phyloP scores from a whole-genome alignment of 2,797 vertebrate genomes.

The Iguana delicatissima region DNA sequence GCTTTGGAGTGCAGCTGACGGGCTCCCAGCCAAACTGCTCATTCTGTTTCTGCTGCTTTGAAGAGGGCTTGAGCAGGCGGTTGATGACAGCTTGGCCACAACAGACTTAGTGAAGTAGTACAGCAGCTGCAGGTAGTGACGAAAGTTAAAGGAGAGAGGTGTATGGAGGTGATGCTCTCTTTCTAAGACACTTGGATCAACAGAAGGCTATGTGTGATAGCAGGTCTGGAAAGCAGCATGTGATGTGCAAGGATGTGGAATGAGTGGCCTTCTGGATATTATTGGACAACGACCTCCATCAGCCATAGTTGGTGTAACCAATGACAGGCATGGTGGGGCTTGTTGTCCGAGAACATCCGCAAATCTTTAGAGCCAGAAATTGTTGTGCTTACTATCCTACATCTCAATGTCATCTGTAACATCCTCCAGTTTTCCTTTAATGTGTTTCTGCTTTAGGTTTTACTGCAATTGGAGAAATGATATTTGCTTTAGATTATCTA shows the following conservation, averaged over 20 bases:
- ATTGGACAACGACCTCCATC: neutral
- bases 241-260: neutral
- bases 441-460: neutral
- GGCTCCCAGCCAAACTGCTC: conserved; percentile 10
- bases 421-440: neutral
- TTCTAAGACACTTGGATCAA: neutral
- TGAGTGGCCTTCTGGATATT: neutral
- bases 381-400: neutral
- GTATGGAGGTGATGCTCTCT: neutral
- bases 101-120: conserved; percentile 14
- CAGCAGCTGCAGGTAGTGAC: conserved; percentile 35
- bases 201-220: neutral
- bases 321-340: neutral
- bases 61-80: conserved; percentile 27
- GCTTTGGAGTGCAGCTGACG: conserved; percentile 21
- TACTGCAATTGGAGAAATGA: neutral
- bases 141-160: conserved; percentile 17
- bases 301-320: neutral
- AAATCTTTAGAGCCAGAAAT: neutral
- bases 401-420: neutral
- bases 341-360: neutral
- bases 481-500: neutral
- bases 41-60: conserved; percentile 29
- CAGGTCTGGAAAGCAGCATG: neutral
- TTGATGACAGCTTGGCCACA: conserved; percentile 23